Conservation (phyloP, 1,140 invertebrate genomes). For the Dysdera silvatica region DNA sequence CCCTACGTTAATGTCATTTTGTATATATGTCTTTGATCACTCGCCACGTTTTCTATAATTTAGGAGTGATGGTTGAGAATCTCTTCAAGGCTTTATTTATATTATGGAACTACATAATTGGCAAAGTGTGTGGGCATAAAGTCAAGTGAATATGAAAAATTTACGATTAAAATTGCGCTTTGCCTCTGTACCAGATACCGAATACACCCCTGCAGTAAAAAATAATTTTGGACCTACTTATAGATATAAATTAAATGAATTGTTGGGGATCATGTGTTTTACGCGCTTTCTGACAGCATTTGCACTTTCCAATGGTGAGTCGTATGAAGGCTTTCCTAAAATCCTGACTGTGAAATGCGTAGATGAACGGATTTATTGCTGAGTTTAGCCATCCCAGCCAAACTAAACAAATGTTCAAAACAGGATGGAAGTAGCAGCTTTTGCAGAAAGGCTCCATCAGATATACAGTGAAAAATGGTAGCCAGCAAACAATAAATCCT, state of each 20-base stretch:
- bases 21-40: no score
- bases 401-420: constrained; percentile 13
- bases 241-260: constrained; percentile 26
- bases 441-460: constrained; percentile 71
- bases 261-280: constrained; percentile 25
- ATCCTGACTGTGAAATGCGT: constrained; percentile 76
- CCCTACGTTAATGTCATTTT: no score
- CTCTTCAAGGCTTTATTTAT: no score
- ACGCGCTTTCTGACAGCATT: constrained; percentile 16
- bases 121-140: no score
- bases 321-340: constrained; percentile 66
- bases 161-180: no score
- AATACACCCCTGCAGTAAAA: no score
- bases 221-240: no score
- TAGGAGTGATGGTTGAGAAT: no score
- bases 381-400: constrained; percentile 92
- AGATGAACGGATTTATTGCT: constrained; percentile 77
- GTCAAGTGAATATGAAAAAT: no score
- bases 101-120: no score
- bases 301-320: constrained; percentile 27
- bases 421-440: constrained; percentile 52
- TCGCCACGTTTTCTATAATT: no score
- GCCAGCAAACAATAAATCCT: constrained; percentile 82
- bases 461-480: constrained; percentile 81
- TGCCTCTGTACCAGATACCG: no score